Evolutionary conservation across 2,113 vertebrate species (phyloP).

Genomic region (Pelecanoides urinatrix): DNA sequence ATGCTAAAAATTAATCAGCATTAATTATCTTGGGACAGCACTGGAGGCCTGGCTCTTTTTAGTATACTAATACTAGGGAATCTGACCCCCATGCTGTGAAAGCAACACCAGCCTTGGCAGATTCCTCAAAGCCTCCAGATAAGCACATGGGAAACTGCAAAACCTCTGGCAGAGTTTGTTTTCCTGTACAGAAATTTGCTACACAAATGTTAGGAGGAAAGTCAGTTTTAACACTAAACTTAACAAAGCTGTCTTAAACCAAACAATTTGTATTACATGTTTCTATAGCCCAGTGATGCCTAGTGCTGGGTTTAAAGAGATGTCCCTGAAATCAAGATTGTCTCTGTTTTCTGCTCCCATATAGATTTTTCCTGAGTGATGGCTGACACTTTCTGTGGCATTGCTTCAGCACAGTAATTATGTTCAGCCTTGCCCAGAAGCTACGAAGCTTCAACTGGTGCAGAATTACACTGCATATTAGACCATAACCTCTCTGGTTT

Average conservation of each 20-base stretch:
- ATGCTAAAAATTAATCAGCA: constrained; percentile 28
- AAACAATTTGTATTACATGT: neutral
- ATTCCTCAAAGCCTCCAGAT: neutral
- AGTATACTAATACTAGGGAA: neutral
- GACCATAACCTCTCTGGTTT: neutral
- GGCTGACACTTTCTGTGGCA: neutral
- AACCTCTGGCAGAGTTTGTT: neutral
- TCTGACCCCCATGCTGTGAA: neutral
- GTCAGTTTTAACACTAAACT: neutral
- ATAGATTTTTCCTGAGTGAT: neutral
- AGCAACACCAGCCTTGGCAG: neutral
- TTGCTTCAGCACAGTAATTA: neutral
- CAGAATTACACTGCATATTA: neutral
- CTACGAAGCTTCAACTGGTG: neutral
- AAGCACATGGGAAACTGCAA: neutral
- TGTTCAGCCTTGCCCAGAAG: neutral
- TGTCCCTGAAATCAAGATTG: neutral
- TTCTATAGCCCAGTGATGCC: neutral
- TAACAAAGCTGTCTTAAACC: neutral
- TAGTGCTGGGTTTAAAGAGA: neutral
- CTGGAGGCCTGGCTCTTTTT: neutral
- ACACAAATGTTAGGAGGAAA: neutral
- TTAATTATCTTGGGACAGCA: neutral
- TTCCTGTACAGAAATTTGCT: neutral
- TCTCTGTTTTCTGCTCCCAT: neutral